phyloP scores from a whole-genome alignment of 2,888 invertebrate species.

The Euzetes globulus region DNA sequence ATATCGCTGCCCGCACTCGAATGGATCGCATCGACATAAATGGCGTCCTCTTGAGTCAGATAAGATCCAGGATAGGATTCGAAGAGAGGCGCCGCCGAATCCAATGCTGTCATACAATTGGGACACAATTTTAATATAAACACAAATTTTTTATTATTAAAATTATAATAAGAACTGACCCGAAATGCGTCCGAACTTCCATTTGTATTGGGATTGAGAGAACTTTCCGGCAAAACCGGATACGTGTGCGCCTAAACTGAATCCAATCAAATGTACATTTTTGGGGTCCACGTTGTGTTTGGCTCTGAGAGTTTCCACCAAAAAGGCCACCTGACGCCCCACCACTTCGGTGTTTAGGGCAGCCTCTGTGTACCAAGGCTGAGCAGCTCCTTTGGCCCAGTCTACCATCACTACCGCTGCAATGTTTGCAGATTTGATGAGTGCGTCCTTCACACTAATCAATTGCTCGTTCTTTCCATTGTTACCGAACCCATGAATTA shows the following conservation, averaged over 20 bases:
- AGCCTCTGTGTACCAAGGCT: slow-evolving; percentile 26
- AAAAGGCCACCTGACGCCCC: slow-evolving; percentile 34
- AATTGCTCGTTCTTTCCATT: not conserved
- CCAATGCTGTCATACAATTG: slow-evolving; percentile 11
- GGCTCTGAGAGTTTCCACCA: slow-evolving; percentile 21
- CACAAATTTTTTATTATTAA: not conserved
- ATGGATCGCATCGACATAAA: slow-evolving; percentile 48
- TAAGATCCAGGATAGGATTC: slow-evolving; percentile 25
- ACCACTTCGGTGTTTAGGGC: slow-evolving; percentile 32
- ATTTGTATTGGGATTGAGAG: not conserved
- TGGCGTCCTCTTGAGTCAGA: slow-evolving; percentile 43
- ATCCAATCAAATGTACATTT: slow-evolving; percentile 36
- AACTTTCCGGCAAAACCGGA: slow-evolving; percentile 30
- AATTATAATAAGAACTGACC: not conserved
- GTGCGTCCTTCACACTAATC: slow-evolving; percentile 1
- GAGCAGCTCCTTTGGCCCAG: slow-evolving; percentile 26
- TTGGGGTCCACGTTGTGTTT: not conserved
- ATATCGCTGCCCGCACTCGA: slow-evolving; percentile 44
- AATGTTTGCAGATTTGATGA: not conserved
- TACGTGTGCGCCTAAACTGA: slow-evolving; percentile 34
- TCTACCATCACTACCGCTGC: slow-evolving; percentile 31
- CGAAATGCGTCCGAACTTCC: slow-evolving; percentile 36
- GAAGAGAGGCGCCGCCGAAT: slow-evolving; percentile 32
- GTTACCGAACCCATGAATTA: slow-evolving; percentile 24
- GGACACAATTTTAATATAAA: not conserved